These are phyloP conservation scores for Gallirallus australis DNA, from an alignment of 2,797 vertebrate species.

Conservation along the genomic window DNA sequence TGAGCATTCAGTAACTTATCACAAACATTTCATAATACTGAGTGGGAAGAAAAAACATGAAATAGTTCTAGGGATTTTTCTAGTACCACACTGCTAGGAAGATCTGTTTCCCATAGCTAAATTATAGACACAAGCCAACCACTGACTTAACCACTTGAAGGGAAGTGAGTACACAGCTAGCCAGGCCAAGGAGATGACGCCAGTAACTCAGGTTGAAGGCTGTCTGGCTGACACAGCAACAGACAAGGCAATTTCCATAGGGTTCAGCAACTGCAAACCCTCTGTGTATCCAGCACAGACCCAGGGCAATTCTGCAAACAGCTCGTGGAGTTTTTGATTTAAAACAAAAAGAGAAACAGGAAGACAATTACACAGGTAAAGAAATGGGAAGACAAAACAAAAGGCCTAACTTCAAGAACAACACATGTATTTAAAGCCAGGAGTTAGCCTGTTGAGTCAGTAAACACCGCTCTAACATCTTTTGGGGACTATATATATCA, in stretches of 20 bases:
- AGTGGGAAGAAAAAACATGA: slow-evolving; percentile 1
- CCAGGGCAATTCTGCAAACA: neutral
- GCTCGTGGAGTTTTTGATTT: neutral
- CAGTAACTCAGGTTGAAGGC: neutral
- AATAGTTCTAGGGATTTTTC: slow-evolving; percentile 58
- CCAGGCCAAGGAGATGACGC: neutral
- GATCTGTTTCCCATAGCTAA: slow-evolving; percentile 41
- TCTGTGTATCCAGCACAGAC: neutral
- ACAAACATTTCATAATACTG: neutral
- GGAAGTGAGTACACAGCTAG: slow-evolving; percentile 29
- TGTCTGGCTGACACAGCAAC: neutral
- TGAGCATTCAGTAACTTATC: neutral
- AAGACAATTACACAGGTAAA: neutral
- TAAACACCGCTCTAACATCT: neutral
- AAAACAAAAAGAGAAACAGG: neutral
- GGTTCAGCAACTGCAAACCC: neutral
- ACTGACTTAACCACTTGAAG: slow-evolving; percentile 55
- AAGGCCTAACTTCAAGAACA: neutral
- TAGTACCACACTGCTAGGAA: slow-evolving; percentile 13
- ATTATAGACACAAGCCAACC: slow-evolving; percentile 48
- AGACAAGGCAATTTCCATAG: neutral
- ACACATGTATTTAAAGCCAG: neutral
- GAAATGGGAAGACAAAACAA: neutral
- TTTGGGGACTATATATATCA: neutral
- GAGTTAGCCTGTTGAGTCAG: neutral